Evolutionary conservation across 2,113 vertebrate genomes (phyloP), one percentile per base, ranked within the genome.

Genomic region (Piaya cayana): DNA sequence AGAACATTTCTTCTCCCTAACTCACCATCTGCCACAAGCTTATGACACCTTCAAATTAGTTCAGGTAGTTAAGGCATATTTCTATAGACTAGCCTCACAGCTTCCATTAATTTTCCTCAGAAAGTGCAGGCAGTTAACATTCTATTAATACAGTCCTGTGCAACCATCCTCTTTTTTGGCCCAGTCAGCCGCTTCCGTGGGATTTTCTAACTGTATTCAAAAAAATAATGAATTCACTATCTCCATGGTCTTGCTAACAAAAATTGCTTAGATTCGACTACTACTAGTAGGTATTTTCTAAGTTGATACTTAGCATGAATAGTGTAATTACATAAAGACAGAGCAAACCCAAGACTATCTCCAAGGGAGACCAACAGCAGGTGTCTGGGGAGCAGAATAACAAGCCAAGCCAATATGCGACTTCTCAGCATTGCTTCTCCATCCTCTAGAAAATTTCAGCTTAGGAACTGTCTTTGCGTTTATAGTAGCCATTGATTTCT

Each of bases 1-100:
- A 80, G 93, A 96, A 94, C 82, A 80, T 53, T 86, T 88, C 63
- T 95, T 89, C 60, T 94, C 20, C 58, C 75, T 80, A 90, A 88
- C 90, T 90, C 79, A 74, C 95, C 96, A 96, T 96, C 92, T 96
- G 95, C 93, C 75, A 93, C 90, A 85, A 82, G 53, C 74, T 94
- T 72, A n/a, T 87, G 76, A 96, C 63, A 94, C 95, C 88, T 97
- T 91, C 74, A 78, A 43, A 81, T 55, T 83, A 37, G 30, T 83
- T 93, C 92, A 95, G 91, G 95, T 89, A 79, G 23, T 56, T 86
- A 86, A 82, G 56, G 12, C 23, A 43, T 64, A 53, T 86, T 64
- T 94, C 82, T 60, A 14, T 8, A 67, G 42, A 63, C 25, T 45
- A 79, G 30, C 13, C 19, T 77, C 36, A 37, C 4, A 47, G 26